Conservation (phyloP, 2,113 vertebrate genomes). For the Otolemur garnettii region DNA sequence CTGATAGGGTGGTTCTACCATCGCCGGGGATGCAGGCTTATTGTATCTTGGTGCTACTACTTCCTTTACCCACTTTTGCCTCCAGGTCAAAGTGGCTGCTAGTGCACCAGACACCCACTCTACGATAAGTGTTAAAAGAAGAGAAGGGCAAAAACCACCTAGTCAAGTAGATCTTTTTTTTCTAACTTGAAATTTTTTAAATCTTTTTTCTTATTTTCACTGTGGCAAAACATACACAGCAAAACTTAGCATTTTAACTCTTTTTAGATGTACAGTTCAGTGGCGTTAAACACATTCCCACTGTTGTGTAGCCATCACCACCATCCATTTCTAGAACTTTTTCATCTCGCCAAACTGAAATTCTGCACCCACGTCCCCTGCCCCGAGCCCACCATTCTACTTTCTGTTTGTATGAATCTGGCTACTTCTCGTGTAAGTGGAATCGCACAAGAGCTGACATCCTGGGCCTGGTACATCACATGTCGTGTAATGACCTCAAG, state of each 20-base stretch:
- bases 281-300: background rate
- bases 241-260: background rate
- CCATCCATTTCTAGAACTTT: background rate
- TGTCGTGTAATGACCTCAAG: background rate
- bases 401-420: background rate
- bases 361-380: background rate
- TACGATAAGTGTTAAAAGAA: background rate
- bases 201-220: background rate
- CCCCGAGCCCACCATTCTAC: background rate
- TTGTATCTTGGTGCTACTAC: background rate
- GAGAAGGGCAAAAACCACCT: background rate
- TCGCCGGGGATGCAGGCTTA: background rate
- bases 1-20: background rate
- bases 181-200: background rate
- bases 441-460: background rate
- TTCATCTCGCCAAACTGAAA: background rate
- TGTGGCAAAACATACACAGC: background rate
- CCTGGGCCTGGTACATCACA: background rate
- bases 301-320: background rate
- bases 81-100: background rate
- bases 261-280: background rate
- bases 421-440: background rate
- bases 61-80: background rate
- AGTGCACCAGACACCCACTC: background rate
- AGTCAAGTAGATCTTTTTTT: background rate